Conservation (phyloP, 2,797 vertebrate species). For the Salmo trutta region DNA sequence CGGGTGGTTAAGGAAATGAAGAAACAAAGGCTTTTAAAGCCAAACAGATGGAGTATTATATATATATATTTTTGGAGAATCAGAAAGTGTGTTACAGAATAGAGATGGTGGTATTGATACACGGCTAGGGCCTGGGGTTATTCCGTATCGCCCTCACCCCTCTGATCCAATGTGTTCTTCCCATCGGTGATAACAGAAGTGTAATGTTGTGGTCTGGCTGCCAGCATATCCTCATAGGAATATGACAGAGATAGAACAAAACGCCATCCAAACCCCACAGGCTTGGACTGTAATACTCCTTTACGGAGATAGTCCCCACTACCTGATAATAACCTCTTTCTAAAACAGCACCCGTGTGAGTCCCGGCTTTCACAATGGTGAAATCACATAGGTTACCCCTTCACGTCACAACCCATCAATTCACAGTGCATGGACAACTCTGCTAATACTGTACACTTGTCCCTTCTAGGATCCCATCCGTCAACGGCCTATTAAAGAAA, state of each 20-base stretch:
- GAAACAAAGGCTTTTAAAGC: too few species aligned
- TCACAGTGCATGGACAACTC: slow-evolving; percentile 17
- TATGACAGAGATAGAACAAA: not conserved
- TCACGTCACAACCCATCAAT: slow-evolving; percentile 48
- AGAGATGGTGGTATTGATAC: too few species aligned
- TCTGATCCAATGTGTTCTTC: not conserved
- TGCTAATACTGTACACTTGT: slow-evolving; percentile 37
- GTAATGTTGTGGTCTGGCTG: not conserved
- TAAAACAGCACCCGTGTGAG: not conserved
- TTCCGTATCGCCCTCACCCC: not conserved
- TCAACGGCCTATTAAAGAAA: slow-evolving; percentile 15
- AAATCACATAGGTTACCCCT: slow-evolving; percentile 35
- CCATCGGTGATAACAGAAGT: not conserved
- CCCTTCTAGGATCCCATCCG: slow-evolving; percentile 44
- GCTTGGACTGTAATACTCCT: not conserved
- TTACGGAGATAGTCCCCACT: not conserved
- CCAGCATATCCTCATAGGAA: not conserved
- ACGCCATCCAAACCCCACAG: not conserved
- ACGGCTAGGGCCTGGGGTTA: too few species aligned
- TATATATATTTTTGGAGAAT: too few species aligned
- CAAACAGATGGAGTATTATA: too few species aligned
- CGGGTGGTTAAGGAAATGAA: not conserved
- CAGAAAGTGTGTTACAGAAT: too few species aligned
- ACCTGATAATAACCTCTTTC: not conserved
- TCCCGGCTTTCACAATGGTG: slow-evolving; percentile 2